Evolutionary conservation across 2,797 vertebrate species (phyloP), one percentile per base, ranked within the genome.

Genomic region (Poliocrania exsul): DNA sequence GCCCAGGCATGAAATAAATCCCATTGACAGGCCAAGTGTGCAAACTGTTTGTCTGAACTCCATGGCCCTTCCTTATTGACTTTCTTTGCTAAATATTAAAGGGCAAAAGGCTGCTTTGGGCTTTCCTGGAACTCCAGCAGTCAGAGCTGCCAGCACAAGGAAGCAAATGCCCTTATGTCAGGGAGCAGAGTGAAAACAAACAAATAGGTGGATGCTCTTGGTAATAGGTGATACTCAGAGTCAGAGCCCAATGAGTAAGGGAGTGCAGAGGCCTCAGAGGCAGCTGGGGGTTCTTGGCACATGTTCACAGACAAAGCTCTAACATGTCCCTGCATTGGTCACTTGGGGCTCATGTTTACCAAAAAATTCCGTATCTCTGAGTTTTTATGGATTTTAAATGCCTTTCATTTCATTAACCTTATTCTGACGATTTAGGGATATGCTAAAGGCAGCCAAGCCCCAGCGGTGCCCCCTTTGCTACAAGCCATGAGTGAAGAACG

Each of bases 51-150:
- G 60, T 64, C 78, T 90, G 37, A 91, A 60, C 70, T 51, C 83
- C 9, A 3, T 31, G 56, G 64, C 78, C 83, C 53, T 86, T 51
- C 35, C 40, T 5, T 84, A 42, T 80, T 85, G 93, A 94, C 71
- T 94, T 93, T 69, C 44, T 88, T 54, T 75, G 83, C 79, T 93
- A 90, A 94, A 95, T 66, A 84, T 66, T 88, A 72, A 94, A 90
- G 83, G 86, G 14, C 81, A 82, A 28, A 86, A 74, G 69, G 77
- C 47, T 7, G 5, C 40, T 66, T 73, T 38, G 73, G 64, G 51
- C 78, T 86, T 93, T 94, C 88, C 86, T 84, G 90, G 83, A 94
- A 88, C 61, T 60, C 25, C 40, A 87, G 3, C 71, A 75, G 29
- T 44, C 24, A 2, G 7, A 60, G 33, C 87, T 81, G 61, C 72